Conservation (phyloP, 2,797 vertebrate species). For the Melanotaenia parkinsoni region DNA sequence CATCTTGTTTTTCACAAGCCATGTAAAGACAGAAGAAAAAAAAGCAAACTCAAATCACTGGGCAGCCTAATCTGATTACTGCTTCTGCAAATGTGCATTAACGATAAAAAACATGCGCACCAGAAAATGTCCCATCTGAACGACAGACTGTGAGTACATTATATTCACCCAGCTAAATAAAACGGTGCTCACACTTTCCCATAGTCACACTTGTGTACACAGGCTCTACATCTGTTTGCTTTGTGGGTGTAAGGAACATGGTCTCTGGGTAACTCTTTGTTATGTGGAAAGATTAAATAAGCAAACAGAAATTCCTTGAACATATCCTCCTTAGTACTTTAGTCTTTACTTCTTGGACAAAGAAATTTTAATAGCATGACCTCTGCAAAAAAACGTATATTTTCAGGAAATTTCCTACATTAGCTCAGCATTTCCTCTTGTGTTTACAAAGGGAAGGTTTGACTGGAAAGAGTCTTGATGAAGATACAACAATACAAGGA, state of each 20-base stretch:
- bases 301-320: background rate
- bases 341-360: background rate
- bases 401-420: background rate
- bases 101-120: constrained; percentile 38
- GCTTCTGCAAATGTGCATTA: constrained; percentile 22
- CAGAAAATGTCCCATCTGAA: constrained; percentile 14
- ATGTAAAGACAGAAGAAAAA: constrained; percentile 5
- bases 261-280: background rate
- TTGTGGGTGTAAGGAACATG: constrained; percentile 39
- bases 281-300: background rate
- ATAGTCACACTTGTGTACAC: constrained; percentile 14
- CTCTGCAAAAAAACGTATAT: background rate
- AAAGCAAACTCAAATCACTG: background rate
- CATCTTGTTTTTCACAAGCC: constrained; percentile 53
- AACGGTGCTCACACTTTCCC: constrained; percentile 22
- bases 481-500: background rate
- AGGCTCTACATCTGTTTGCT: constrained; percentile 45
- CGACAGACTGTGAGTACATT: background rate
- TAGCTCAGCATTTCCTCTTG: background rate
- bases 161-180: background rate
- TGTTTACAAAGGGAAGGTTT: constrained; percentile 58
- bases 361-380: background rate
- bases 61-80: constrained; percentile 58
- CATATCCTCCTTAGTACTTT: background rate
- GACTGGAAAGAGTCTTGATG: constrained; percentile 19